Evolutionary conservation across 2,797 vertebrate genomes (phyloP).

Genomic region (Toxotes lorentzi): DNA sequence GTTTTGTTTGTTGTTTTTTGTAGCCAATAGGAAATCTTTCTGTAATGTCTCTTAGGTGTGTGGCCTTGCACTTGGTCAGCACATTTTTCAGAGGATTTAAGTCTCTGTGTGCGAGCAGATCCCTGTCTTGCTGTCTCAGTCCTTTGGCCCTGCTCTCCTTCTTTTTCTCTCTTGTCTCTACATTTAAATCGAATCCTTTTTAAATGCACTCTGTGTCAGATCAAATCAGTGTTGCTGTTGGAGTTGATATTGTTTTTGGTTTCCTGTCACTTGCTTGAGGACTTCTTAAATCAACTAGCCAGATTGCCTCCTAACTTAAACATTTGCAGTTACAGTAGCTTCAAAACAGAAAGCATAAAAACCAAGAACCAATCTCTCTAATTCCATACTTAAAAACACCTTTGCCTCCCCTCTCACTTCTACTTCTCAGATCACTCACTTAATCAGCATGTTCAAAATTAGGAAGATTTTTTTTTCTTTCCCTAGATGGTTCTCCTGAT

Average conservation of each 20-base stretch:
- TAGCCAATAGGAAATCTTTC: constrained; percentile 41
- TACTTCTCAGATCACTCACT: not conserved
- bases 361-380: too few species aligned
- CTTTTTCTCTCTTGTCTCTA: not conserved
- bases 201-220: constrained; percentile 1
- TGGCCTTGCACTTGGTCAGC: constrained; percentile 63
- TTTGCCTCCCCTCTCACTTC: not conserved
- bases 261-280: not conserved
- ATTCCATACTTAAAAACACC: not conserved
- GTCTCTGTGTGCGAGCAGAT: constrained; percentile 63
- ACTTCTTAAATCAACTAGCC: not conserved
- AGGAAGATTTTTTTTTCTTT: not conserved
- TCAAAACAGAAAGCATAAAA: not conserved
- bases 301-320: not conserved
- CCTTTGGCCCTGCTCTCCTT: not conserved
- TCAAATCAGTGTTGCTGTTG: not conserved
- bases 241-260: not conserved
- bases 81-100: constrained; percentile 67
- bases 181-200: constrained; percentile 25
- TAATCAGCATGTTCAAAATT: not conserved
- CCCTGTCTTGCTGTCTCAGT: constrained; percentile 27
- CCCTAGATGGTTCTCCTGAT: not conserved
- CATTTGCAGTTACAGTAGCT: not conserved
- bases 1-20: constrained; percentile 29
- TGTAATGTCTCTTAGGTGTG: constrained; percentile 50